Evolutionary conservation across 2,797 vertebrate species (phyloP).

Genomic region (Chiroxiphia lanceolata): DNA sequence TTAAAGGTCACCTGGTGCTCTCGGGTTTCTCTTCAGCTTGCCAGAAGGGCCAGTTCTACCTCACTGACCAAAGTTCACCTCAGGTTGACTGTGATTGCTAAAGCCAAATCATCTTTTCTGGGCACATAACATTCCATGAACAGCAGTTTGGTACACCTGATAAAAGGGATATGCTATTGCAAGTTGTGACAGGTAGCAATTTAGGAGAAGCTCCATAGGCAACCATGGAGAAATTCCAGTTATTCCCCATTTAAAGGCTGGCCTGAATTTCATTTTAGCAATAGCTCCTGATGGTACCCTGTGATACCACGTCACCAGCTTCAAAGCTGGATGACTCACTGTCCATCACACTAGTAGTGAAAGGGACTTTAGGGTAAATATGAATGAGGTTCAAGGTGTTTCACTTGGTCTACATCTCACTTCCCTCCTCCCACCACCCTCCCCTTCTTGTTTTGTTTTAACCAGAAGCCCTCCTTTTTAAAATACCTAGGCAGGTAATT

Average conservation of each 20-base stretch:
- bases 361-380: not conserved
- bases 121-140: not conserved
- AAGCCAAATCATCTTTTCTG: not conserved
- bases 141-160: not conserved
- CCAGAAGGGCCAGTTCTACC: not conserved
- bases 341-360: not conserved
- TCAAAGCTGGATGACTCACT: not conserved
- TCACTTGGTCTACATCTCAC: not conserved
- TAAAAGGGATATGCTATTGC: not conserved
- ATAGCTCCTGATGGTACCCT: not conserved
- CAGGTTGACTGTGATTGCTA: not conserved
- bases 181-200: not conserved
- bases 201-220: not conserved
- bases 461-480: not conserved
- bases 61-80: not conserved
- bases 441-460: not conserved
- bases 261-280: not conserved
- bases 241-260: not conserved
- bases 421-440: rapidly evolving
- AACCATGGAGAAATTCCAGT: not conserved
- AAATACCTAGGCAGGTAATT: not conserved
- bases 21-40: not conserved
- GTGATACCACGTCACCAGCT: not conserved
- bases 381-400: not conserved
- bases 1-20: not conserved